Base-by-base conservation (phyloP, 2,797 vertebrate genomes). In the Thamnophis elegans region DNA sequence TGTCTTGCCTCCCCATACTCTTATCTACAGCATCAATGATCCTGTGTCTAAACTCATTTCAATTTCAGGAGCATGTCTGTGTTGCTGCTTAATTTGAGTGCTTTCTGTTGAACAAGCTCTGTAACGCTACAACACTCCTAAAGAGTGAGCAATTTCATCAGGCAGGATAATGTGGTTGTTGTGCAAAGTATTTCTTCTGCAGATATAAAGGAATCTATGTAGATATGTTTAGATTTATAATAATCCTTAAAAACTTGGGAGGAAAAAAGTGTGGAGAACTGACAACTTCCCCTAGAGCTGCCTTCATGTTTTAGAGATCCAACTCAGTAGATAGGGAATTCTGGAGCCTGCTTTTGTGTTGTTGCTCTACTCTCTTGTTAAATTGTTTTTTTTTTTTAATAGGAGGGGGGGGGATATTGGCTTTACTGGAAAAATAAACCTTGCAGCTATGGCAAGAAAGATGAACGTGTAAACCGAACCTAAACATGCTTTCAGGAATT, bases 121-220 rank as follows among this genome's bases (percentile, higher is more conserved):
- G 78, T 56, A 7, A 90, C 89, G 87, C 93, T 59, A 90, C 91
- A 94, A 56, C 91, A 91, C 82, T 92, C 62, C 90, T 18, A 20
- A 92, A 95, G 92, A 55, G 0, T 16, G 93, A 94, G 89, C 91
- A 82, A 90, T 96, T 94, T 32, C 92, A 51, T 53, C 10, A 87
- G 26, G 28, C 53, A 87, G 13, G 82, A 53, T 87, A 94, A 8
- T 58, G 56, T 60, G 85, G 58, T 0, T 0, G 25, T 89, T 0
- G 20, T 89, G 92, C 12, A 89, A 42, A 47, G 36, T n/a, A 92
- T 90, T 85, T 53, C 58, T 87, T 86, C 86, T 87, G 56, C 85
- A 28, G 2, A 4, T 53, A 16, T 89, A 20, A 53, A 20, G 12
- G 3, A 16, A 18, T 89, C 5, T 26, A 4, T 89, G 54, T 53